Evolutionary conservation across 2,113 vertebrate species (phyloP), one percentile per base, ranked within the genome.

Genomic region (Bettongia penicillata): DNA sequence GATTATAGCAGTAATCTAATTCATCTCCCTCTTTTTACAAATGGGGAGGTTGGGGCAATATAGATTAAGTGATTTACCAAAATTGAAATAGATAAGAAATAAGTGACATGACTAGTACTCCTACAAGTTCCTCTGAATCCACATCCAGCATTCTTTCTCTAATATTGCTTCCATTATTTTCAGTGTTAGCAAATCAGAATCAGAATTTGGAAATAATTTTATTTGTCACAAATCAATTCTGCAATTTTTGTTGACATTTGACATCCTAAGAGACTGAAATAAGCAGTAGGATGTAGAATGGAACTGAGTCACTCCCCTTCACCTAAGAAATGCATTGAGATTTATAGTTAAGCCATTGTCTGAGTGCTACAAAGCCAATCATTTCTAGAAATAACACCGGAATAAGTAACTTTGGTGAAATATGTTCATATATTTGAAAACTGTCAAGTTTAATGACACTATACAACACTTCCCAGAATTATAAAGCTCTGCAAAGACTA

Each of bases 371-470:
- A 92, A 84, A 94, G 50, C 52, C 90, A 90, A 91, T 96, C 96
- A 77, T 96, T 97, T 96, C 92, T 96, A 53, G 52, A 96, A 95
- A 68, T 95, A 95, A 25, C 31, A 89, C 19, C 91, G 97, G 95
- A 61, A 94, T 95, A 98, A 94, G 93, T 97, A 93, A 94, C 94
- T 97, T 51, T 95, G 50, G 90, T 96, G 93, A 94, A 95, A 97
- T 55, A 93, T 94, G 43, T 25, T 91, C 55, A 51, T 31, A 91
- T 48, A 95, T 93, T 93, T 97, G 91, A 98, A 97, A 55, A 93
- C 52, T 94, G 89, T 26, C 90, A 91, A 68, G 90, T 95, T 94
- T 92, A 95, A 4, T 94, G 95, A 95, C 91, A 90, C n/a, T 77
- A 52, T n/a, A 96, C 91, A 61, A 95, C 96, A 96, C 97, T 94